Evolutionary conservation across 2,888 invertebrate species (phyloP), one percentile per base, ranked within the genome.

Genomic region (Drosophila nr. perissopoda): DNA sequence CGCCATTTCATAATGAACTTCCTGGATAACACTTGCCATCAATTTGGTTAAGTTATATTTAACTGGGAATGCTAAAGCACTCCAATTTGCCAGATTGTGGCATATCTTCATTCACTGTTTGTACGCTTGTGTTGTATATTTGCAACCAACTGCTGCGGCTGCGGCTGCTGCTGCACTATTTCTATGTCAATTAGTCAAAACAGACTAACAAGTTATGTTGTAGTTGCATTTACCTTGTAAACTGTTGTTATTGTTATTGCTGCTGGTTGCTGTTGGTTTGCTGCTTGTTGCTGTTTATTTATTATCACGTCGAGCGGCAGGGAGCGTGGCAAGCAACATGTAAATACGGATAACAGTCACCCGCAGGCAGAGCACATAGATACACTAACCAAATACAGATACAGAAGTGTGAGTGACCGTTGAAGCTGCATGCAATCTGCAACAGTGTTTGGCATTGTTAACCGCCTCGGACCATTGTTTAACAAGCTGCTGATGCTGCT

Each of bases 181-280:
- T 80, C 79, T 76, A 77, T 77, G 76, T 81, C 88, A 88, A 89
- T 89, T 89, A 89, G 88, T 79, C 75, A 72, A 76, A 79, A 85
- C 79, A 85, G 80, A 69, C 73, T 76, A 80, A 80, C 75, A 80
- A 83, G 80, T 76, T 81, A 82, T 84, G 75, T 64, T 84, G 75
- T 64, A 73, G 68, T 66, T 75, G 62, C 58, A 69, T 52, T 49
- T 62, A 62, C 61, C 42, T 54, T 51, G 60, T 40, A 25, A 57
- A 31, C 42, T 29, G 42, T 16, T 60, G 56, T 40, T 60, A 49
- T 27, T 42, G 25, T 27, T 62, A 34, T 34, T 51, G 31, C 16
- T 46, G 52, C n/a, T 49, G 38, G 49, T 46, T 54, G 38, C 16
- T 46, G 52, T 33, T 59, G 25, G 21, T 29, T 33, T 51, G 27